Conservation (phyloP, 1,140 invertebrate genomes). For the Drosophila kurseongensis region DNA sequence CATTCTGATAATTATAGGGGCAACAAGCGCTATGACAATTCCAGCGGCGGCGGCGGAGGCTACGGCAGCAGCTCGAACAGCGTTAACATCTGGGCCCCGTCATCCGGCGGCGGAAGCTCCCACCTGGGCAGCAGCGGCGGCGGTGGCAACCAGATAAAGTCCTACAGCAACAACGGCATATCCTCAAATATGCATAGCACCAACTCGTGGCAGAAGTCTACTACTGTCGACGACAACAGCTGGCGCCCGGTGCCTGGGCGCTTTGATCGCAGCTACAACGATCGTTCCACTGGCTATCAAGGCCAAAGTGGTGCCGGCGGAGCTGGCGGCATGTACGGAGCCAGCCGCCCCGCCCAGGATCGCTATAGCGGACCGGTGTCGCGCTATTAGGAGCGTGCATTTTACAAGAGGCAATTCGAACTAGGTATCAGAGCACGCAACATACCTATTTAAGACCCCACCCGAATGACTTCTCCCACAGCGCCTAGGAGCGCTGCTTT, state of each 20-base stretch:
- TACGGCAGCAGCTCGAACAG: constrained; percentile 67
- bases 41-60: constrained; percentile 56
- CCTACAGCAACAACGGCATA: constrained; percentile 74
- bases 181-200: constrained; percentile 72
- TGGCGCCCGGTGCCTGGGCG: constrained; percentile 73
- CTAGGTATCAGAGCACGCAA: not conserved
- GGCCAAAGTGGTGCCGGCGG: constrained; percentile 52
- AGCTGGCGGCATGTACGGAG: constrained; percentile 66
- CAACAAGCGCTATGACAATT: constrained; percentile 79
- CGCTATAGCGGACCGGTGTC: constrained; percentile 72
- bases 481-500: constrained; percentile 42
- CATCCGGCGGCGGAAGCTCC: constrained; percentile 45
- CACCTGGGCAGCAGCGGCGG: constrained; percentile 55
- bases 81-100: constrained; percentile 71
- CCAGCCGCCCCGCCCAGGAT: constrained; percentile 67
- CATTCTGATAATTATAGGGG: constrained; percentile 18
- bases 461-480: constrained; percentile 32
- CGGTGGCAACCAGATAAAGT: constrained; percentile 54
- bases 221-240: constrained; percentile 65
- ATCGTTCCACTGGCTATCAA: constrained; percentile 75
- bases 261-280: constrained; percentile 81
- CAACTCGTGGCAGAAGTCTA: constrained; percentile 76
- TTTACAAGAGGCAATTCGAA: constrained; percentile 33
- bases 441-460: constrained; percentile 14
- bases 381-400: constrained; percentile 60